Percentiles rank a stretch among this genome's conserved stretches.
phyloP scores from a whole-genome alignment of 2,113 vertebrate genomes.

The Lophotis ruficrista region DNA sequence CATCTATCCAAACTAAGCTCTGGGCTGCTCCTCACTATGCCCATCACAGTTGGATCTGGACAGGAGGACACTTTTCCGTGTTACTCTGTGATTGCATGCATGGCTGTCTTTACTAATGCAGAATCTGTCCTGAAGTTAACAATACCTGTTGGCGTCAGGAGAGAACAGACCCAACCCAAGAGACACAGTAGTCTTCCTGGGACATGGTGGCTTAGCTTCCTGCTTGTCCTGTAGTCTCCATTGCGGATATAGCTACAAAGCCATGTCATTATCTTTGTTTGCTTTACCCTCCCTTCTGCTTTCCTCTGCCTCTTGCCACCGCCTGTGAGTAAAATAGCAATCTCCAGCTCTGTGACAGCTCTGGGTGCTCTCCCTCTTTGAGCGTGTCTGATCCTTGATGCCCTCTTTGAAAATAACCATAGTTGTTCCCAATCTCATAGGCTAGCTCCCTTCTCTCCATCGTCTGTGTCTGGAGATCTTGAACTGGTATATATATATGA shows the following conservation, averaged over 20 bases:
- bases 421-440: neutral
- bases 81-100: neutral
- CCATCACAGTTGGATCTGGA: neutral
- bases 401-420: neutral
- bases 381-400: neutral
- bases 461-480: neutral
- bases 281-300: neutral
- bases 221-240: neutral
- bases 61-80: neutral
- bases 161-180: neutral
- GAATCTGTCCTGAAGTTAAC: neutral
- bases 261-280: neutral
- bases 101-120: neutral
- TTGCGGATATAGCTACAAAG: neutral
- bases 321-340: neutral
- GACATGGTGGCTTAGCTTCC: neutral
- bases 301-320: neutral
- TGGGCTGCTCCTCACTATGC: neutral
- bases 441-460: neutral
- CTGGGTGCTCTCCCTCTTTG: neutral
- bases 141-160: neutral
- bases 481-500: neutral
- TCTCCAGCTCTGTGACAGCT: neutral
- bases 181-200: neutral
- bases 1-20: neutral